A percentile compares a stretch with the other conserved stretches of the same genome.
phyloP scores from a whole-genome alignment of 2,113 vertebrate species.

The Pteruthius melanotis region DNA sequence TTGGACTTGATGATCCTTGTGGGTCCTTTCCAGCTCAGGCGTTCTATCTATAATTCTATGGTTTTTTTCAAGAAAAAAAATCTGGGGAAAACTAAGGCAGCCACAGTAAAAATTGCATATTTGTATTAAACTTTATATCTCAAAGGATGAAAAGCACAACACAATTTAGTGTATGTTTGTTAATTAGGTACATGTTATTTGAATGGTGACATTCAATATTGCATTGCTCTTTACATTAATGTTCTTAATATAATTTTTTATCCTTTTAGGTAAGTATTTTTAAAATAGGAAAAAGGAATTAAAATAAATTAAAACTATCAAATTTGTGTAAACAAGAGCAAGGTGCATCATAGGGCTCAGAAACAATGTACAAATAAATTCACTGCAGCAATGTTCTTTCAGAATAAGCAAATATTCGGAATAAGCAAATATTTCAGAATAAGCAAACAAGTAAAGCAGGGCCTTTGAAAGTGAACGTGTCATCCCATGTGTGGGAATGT shows the following conservation, averaged over 20 bases:
- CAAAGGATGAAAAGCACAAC: neutral
- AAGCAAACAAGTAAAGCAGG: neutral
- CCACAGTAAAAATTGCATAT: neutral
- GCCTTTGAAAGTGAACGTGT: neutral
- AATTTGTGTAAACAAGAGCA: neutral
- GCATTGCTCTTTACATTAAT: neutral
- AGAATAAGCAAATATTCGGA: neutral
- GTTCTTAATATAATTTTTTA: neutral
- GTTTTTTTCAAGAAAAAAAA: neutral
- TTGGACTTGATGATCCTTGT: neutral
- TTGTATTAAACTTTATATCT: neutral
- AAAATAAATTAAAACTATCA: neutral
- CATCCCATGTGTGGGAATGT: neutral
- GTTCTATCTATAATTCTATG: neutral
- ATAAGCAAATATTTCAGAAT: neutral
- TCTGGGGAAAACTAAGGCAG: neutral
- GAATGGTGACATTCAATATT: neutral
- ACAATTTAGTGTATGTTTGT: neutral
- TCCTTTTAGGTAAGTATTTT: neutral
- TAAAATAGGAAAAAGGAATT: neutral
- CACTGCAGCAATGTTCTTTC: neutral
- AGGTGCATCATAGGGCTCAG: neutral
- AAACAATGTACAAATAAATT: neutral
- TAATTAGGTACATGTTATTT: neutral
- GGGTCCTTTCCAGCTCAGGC: neutral